phyloP scores from a whole-genome alignment of 2,113 vertebrate genomes.

The Cercopithecus mona region DNA sequence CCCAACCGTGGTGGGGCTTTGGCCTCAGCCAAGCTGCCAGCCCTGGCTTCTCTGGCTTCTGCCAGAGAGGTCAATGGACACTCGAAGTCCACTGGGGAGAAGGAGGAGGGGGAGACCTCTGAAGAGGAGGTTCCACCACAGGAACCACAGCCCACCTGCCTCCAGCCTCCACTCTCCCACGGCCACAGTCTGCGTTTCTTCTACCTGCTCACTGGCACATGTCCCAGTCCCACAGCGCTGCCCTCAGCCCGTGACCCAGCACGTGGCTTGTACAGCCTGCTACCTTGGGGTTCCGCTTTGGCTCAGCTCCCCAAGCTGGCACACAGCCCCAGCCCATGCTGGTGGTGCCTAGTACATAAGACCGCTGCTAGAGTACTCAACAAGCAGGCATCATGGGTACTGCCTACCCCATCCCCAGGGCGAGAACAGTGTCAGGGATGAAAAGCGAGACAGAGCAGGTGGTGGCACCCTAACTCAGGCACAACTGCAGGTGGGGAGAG shows the following conservation, averaged over 20 bases:
- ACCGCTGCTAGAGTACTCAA: no score
- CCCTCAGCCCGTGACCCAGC: neutral
- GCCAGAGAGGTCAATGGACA: constrained; percentile 51
- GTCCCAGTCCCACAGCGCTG: neutral
- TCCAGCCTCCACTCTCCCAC: no score
- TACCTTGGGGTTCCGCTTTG: neutral
- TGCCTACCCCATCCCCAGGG: neutral
- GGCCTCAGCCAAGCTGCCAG: constrained; percentile 16
- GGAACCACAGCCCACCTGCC: no score
- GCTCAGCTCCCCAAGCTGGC: neutral
- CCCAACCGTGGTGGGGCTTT: neutral
- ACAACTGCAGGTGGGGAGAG: no score
- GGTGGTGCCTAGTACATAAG: no score
- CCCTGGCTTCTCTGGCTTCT: constrained; percentile 37
- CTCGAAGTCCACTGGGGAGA: neutral
- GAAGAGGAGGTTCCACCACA: neutral
- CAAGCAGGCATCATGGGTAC: neutral
- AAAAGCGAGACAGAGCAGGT: neutral
- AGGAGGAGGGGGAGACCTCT: constrained; percentile 3
- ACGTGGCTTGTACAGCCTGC: neutral
- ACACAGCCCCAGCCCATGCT: neutral
- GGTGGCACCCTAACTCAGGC: neutral
- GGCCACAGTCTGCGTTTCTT: no score
- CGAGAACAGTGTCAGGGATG: accelerated
- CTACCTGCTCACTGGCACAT: neutral